Evolutionary conservation across 2,797 vertebrate species (phyloP).

Genomic region (Gadopsis marmoratus): DNA sequence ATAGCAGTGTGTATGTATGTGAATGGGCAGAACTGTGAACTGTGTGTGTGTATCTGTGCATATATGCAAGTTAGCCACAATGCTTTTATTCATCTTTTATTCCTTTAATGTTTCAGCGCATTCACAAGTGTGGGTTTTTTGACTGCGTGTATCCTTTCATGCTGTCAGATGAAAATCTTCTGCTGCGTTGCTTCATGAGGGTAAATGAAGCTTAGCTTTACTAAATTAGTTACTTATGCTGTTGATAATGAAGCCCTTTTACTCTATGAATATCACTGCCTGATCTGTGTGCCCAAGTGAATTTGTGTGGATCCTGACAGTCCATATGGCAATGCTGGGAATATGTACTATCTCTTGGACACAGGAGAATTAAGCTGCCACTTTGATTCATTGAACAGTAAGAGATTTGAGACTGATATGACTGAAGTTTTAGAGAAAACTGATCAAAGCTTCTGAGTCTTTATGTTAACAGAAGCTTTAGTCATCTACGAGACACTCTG

Average conservation of each 20-base stretch:
- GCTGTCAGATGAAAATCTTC: constrained; percentile 36
- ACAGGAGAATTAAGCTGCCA: constrained; percentile 37
- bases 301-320: constrained; percentile 27
- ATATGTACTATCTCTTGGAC: constrained; percentile 5
- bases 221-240: constrained; percentile 40
- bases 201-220: constrained; percentile 51
- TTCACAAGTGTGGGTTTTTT: constrained; percentile 23
- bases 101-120: neutral
- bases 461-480: constrained; percentile 41
- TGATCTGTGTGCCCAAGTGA: constrained; percentile 41
- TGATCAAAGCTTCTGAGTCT: constrained; percentile 41
- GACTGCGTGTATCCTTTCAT: constrained; percentile 17
- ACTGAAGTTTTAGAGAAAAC: constrained; percentile 44
- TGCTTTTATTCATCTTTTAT: too few species aligned
- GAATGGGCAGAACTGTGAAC: constrained; percentile 13
- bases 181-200: constrained; percentile 38
- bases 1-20: constrained; percentile 20
- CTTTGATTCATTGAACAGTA: constrained; percentile 54
- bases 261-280: constrained; percentile 25
- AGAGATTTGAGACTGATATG: constrained; percentile 37
- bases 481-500: constrained; percentile 13
- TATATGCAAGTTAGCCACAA: constrained; percentile 22
- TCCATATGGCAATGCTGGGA: constrained; percentile 22
- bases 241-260: constrained; percentile 44
- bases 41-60: constrained; percentile 20